Base-by-base conservation (phyloP, 2,888 invertebrate genomes). In the Apodemia duryi region DNA sequence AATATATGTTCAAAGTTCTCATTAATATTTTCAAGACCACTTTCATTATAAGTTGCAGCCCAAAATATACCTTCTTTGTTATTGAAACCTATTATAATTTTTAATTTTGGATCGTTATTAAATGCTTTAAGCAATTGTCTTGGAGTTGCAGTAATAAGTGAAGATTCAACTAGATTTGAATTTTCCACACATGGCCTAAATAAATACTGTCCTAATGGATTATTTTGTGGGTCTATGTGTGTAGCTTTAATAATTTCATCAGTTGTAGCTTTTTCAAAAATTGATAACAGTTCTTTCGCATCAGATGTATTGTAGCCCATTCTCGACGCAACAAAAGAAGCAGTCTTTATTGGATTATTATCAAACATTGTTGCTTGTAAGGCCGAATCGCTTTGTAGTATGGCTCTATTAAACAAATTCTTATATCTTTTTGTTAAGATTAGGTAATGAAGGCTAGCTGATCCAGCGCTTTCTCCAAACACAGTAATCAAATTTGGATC, bases 381-480 rank as follows among this genome's bases (percentile, higher is more conserved):
- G 0, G 87, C 84, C 0, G 90, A 83, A 0, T 89, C 91, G 66
- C 91, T 91, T 70, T 91, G 85, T 77, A 90, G 74, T 6, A 91
- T 87, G 2, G 84, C 90, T 75, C 73, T 85, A 21, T 85, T 74
- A 63, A 88, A 91, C 5, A 91, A 67, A 6, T 87, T 86, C 73
- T 78, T 80, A 0, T 90, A 86, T 78, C 88, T 79, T 1, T 88
- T 85, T 2, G 91, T 89, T 2, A 89, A 28, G 13, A 89, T 61
- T 65, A 90, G 89, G 54, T 82, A 88, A 41, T 82, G 68, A 0
- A 89, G 87, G 0, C 90, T 81, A 0, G 89, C 83, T 0, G 89
- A 78, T 0, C 91, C 91, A n/a, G 91, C 91, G 61, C 90, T 91
- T 74, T 88, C 89, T 7, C 91, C 91, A 66, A 91, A 90, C 61